Conservation (phyloP, 1,140 invertebrate species). For the Musca domestica region DNA sequence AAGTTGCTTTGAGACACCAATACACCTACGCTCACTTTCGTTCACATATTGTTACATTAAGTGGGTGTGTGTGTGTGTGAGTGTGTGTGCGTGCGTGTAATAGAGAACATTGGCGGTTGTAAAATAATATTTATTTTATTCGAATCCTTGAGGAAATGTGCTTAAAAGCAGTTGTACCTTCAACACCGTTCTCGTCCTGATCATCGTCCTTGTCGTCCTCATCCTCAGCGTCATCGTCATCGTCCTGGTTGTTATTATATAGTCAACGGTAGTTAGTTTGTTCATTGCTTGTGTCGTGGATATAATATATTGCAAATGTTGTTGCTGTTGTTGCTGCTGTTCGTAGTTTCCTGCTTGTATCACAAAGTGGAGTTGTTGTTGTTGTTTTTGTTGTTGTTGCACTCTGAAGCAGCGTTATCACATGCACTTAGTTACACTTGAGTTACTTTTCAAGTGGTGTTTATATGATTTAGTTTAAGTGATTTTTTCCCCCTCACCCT, state of each 20-base stretch:
- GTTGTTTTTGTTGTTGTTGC: conserved; percentile 4
- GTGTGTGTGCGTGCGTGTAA: neutral
- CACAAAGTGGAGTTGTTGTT: neutral
- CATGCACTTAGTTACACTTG: conserved; percentile 27
- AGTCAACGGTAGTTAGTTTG: neutral
- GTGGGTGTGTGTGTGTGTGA: neutral
- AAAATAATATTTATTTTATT: conserved; percentile 23
- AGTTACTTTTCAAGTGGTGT: conserved; percentile 29
- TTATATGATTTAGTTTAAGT: conserved; percentile 30
- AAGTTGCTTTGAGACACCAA: neutral
- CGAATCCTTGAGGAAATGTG: conserved; percentile 21
- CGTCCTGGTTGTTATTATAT: neutral
- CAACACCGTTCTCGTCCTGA: too few species aligned
- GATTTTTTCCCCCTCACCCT: conserved; percentile 11
- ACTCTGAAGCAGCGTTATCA: conserved; percentile 25
- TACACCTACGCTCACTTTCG: neutral
- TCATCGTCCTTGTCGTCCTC: neutral
- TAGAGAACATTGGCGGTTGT: conserved; percentile 10
- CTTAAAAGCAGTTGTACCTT: conserved; percentile 16
- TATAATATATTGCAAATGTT: neutral
- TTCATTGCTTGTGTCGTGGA: neutral
- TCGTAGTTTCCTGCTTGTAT: neutral
- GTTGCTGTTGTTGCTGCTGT: neutral
- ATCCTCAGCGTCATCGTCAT: neutral
- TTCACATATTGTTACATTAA: neutral